These are phyloP conservation scores for Psittacara wagleri DNA, from an alignment of 2,113 vertebrate genomes.

Conservation along the genomic window DNA sequence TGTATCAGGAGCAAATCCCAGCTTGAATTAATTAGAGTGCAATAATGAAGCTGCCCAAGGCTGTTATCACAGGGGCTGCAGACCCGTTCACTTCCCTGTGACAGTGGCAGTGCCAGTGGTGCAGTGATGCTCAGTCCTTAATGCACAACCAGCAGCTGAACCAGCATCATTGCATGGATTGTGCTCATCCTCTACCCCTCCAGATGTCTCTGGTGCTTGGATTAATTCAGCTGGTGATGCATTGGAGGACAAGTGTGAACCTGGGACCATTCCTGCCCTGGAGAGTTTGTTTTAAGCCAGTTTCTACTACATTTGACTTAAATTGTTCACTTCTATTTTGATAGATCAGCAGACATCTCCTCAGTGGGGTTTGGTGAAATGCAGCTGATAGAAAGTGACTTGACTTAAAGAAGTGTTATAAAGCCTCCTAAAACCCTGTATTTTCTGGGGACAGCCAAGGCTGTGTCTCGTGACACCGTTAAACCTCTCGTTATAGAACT, in stretches of 20 bases:
- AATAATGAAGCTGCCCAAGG: background rate
- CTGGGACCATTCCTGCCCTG: accelerated
- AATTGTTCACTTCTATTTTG: background rate
- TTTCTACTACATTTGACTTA: background rate
- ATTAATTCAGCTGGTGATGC: background rate
- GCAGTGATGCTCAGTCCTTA: accelerated
- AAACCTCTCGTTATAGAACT: background rate
- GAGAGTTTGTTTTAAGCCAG: background rate
- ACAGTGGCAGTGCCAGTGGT: background rate
- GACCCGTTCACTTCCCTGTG: background rate
- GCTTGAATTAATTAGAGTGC: background rate
- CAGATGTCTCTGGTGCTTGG: background rate
- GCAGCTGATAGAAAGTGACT: background rate
- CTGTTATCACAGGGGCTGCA: background rate
- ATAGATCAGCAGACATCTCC: background rate
- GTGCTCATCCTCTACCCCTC: background rate
- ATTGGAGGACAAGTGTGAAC: background rate
- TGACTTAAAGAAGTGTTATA: background rate
- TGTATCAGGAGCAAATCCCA: background rate
- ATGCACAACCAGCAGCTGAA: background rate
- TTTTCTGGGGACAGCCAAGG: background rate
- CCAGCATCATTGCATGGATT: accelerated
- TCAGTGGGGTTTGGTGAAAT: too few species aligned
- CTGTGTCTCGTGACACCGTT: accelerated
- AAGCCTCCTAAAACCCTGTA: background rate